Evolutionary conservation across 2,888 invertebrate species (phyloP).

Genomic region (Seira musarum): DNA sequence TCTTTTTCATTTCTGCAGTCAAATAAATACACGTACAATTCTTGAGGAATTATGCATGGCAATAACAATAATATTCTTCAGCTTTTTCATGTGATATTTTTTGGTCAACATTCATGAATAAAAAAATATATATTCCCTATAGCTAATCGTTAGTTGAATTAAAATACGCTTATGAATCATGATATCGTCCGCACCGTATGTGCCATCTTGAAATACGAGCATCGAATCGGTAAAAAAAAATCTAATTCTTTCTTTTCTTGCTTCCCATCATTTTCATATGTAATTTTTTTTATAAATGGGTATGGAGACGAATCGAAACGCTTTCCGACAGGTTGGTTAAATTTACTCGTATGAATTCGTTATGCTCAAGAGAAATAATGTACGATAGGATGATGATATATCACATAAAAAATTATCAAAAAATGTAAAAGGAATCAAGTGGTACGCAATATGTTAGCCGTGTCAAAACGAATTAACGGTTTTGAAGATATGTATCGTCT

Average conservation of each 20-base stretch:
- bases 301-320: conserved; percentile 20
- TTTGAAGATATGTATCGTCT: too few relatives aligned
- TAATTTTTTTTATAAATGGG: conserved; percentile 1
- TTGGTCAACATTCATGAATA: conserved; percentile 9
- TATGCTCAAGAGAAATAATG: conserved; percentile 11
- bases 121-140: conserved; percentile 14
- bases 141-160: neutral
- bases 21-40: neutral
- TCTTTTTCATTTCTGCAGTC: conserved; percentile 21
- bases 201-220: conserved; percentile 19
- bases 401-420: neutral
- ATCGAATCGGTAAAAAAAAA: neutral
- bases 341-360: conserved; percentile 19
- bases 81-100: conserved; percentile 16
- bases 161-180: conserved; percentile 9
- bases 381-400: neutral
- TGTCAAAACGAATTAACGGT: neutral
- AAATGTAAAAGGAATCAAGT: conserved; percentile 2
- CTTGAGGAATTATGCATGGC: conserved; percentile 13
- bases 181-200: neutral
- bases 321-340: conserved; percentile 21
- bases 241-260: conserved; percentile 1
- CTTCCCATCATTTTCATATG: conserved; percentile 9
- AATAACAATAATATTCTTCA: conserved; percentile 15
- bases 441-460: neutral